Evolutionary conservation across 2,888 invertebrate genomes (phyloP).

Genomic region (Chirona hameri): DNA sequence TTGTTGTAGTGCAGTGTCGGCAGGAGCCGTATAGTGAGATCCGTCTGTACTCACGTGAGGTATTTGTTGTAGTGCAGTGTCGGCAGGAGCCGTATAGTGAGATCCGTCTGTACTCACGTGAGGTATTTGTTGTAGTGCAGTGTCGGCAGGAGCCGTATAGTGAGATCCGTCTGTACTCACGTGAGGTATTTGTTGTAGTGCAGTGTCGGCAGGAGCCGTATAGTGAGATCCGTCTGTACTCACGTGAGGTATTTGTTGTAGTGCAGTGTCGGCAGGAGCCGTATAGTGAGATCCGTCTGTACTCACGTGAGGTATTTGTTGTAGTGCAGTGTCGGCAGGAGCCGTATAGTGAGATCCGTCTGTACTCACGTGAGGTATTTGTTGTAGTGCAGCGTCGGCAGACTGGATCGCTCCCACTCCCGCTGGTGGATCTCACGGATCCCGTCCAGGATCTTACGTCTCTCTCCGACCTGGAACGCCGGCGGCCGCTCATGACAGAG

Average conservation of each 20-base stretch:
- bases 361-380: slow-evolving; percentile 44
- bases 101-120: slow-evolving; percentile 42
- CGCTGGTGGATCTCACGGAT: slow-evolving; percentile 48
- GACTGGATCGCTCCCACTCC: slow-evolving; percentile 49
- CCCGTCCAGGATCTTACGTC: slow-evolving; percentile 48
- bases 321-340: not conserved
- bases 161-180: slow-evolving; percentile 42
- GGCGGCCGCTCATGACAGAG: not conserved
- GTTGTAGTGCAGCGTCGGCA: slow-evolving; percentile 45
- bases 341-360: not conserved
- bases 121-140: slow-evolving; percentile 44
- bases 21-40: too few relatives aligned
- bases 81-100: too few relatives aligned
- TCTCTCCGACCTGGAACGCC: slow-evolving; percentile 43
- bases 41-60: slow-evolving; percentile 43
- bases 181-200: slow-evolving; percentile 45
- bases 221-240: too few relatives aligned
- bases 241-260: not conserved
- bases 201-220: slow-evolving; percentile 45
- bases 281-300: not conserved
- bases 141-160: too few relatives aligned
- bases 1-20: slow-evolving; percentile 44
- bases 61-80: slow-evolving; percentile 44
- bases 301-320: not conserved
- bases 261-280: too few relatives aligned